phyloP scores from a whole-genome alignment of 2,797 vertebrate genomes.

The Pseudochirops corinnae region DNA sequence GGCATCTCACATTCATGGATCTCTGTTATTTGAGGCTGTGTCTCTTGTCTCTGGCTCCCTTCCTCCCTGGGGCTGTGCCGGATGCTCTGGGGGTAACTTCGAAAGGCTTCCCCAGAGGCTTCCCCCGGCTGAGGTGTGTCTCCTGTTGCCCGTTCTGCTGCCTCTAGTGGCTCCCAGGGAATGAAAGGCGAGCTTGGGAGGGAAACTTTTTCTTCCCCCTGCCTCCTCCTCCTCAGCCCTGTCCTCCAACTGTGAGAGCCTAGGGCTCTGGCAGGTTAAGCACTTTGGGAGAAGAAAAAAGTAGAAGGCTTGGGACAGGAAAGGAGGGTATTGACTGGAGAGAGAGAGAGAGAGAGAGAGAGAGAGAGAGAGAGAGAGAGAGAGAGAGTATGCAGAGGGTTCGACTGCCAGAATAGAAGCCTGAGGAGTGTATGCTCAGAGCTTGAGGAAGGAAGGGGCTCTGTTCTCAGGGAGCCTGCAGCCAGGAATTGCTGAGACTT shows the following conservation, averaged over 20 bases:
- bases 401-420: conserved; percentile 42
- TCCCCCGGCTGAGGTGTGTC: conserved; percentile 52
- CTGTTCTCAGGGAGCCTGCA: conserved; percentile 60
- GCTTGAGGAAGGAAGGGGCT: conserved; percentile 57
- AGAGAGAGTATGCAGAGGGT: background rate
- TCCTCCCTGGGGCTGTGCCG: conserved; percentile 21
- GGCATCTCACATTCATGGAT: background rate
- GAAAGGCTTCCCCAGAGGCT: background rate
- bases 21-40: background rate
- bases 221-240: background rate
- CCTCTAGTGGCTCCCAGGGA: conserved; percentile 29
- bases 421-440: conserved; percentile 59
- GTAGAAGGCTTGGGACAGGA: background rate
- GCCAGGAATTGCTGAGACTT: conserved; percentile 46
- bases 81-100: background rate
- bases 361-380: too few species aligned
- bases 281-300: conserved; percentile 23
- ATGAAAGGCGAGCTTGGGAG: background rate
- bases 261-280: background rate
- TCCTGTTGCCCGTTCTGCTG: conserved; percentile 37
- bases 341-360: background rate
- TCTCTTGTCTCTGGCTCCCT: background rate
- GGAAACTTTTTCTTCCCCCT: background rate
- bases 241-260: background rate
- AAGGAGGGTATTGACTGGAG: rapidly evolving